Evolutionary conservation across 1,140 invertebrate genomes (phyloP), one percentile per base, ranked within the genome.

Genomic region (Zaprionus kolodkinae): DNA sequence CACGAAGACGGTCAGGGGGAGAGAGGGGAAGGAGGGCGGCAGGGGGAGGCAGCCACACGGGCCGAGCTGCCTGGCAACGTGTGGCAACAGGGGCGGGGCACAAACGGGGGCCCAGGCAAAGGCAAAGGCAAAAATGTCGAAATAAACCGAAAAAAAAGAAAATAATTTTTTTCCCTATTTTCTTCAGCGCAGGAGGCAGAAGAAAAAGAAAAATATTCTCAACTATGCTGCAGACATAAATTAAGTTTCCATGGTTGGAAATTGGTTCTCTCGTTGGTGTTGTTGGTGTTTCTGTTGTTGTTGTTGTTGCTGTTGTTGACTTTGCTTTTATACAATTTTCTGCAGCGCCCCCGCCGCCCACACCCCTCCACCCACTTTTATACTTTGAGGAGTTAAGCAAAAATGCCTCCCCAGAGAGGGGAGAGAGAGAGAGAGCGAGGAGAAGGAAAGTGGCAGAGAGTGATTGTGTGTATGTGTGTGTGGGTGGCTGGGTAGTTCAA

Each of bases 161-260:
- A 21, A 56, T 63, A 69, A 79, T 86, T 87, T 88, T 88, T 88
- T 88, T 69, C 76, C 81, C 78, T 69, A 81, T 85, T 85, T 85
- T 81, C 57, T 78, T 68, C 38, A 48, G 40, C 48, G 79, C 63
- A 87, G 72, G 73, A 87, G 72, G 73, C 73, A 72, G 67, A 85
- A 90, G 78, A 91, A 91, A 91, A 85, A 90, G 78, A 91, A 91
- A 91, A 91, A 83, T 88, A 91, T 91, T 91, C 91, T 91, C 86
- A 90, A 91, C 90, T 91, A 91, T 92, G 91, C 81, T 91, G 90
- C 85, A 92, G 82, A 92, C 88, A 92, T 92, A 92, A 92, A 92
- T 92, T 92, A 92, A 92, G 91, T 92, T 92, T 92, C 88, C 91
- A 91, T 92, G 91, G 79, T 91, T 91, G 88, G 91, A 92, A 90